Base-by-base conservation (phyloP, 2,888 invertebrate species). In the Eristalis intricaria region DNA sequence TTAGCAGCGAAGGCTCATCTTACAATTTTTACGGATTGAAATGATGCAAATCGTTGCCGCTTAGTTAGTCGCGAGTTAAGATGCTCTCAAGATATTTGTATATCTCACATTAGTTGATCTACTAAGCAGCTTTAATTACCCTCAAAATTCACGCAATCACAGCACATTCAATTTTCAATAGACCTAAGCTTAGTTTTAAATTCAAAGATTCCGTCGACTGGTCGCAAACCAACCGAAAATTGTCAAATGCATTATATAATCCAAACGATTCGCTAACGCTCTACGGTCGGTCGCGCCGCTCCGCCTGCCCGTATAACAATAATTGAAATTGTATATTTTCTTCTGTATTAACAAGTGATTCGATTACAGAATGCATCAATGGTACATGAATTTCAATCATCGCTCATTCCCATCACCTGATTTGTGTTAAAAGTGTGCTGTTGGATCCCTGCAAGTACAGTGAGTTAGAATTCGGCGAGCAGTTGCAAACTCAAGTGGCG, bases 1-100 rank as follows among this genome's bases (percentile, higher is more conserved):
- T 90, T 89, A 89, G 79, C 89, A 87, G 89, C 89, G 90, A 90
- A 90, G 90, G 90, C 89, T 91, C 90, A 89, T 89, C 89, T 90
- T 90, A 89, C 89, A 86, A 89, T 89, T 58, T 83, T 70, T 61
- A 76, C 86, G 78, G 82, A 83, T 87, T 87, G 84, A 87, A 83
- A 87, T 87, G 87, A 83, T 87, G 87, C 87, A 79, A 87, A 84
- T 84, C 84, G 76, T 29, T 83, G 84, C 76, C 71, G 74, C 65
- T 85, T 79, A 87, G 87, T 87, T 80, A 79, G 68, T 76, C 76
- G 78, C 76, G 79, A 70, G 71, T 78, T 83, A 83, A 83, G 83
- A 83, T 79, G 70, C 83, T 60, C 74, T 66, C 74, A 38, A 86
- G 83, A 79, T 83, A 82, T 69, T 43, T 26, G 43, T 50, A 26